Evolutionary conservation across 2,797 vertebrate genomes (phyloP).

Genomic region (Enteromius trimaculatus): DNA sequence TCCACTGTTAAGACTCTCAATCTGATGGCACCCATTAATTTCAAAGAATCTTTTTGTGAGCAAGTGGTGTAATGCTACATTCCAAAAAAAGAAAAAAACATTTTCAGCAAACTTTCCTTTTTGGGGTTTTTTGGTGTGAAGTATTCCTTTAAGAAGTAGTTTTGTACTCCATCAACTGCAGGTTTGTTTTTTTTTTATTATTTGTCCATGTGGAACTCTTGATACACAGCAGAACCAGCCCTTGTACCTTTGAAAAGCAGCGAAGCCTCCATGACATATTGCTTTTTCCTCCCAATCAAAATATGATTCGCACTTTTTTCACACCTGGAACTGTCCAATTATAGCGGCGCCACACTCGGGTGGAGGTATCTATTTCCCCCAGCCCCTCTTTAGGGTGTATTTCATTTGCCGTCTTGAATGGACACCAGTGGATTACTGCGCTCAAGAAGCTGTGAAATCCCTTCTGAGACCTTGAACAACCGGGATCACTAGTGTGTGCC

Average conservation of each 20-base stretch:
- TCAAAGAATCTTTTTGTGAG: background rate
- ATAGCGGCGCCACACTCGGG: slow-evolving; percentile 34
- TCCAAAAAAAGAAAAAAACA: background rate
- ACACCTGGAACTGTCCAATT: slow-evolving; percentile 44
- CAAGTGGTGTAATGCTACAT: background rate
- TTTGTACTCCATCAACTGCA: slow-evolving; percentile 8
- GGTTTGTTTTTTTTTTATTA: background rate
- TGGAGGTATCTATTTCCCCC: slow-evolving; percentile 65
- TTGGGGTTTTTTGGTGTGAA: background rate
- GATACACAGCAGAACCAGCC: slow-evolving; percentile 31
- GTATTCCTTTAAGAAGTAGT: background rate
- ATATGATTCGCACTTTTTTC: slow-evolving; percentile 40
- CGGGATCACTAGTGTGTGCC: slow-evolving; percentile 72
- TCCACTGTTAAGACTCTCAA: background rate
- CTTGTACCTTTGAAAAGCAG: slow-evolving; percentile 27
- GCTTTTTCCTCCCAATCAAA: slow-evolving; percentile 40
- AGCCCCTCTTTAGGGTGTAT: slow-evolving; percentile 66
- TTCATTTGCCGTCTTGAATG: slow-evolving; percentile 78
- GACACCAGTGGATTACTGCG: slow-evolving; percentile 75
- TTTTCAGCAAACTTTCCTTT: background rate
- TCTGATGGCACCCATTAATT: background rate
- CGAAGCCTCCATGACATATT: slow-evolving; percentile 40
- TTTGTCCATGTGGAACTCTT: slow-evolving; percentile 18
- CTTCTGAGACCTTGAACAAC: slow-evolving; percentile 70
- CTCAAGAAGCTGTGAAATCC: slow-evolving; percentile 80